Percentiles rank a stretch among this genome's conserved stretches.
Conservation (phyloP, 2,888 invertebrate genomes). For the Chromoteleia sp. region DNA sequence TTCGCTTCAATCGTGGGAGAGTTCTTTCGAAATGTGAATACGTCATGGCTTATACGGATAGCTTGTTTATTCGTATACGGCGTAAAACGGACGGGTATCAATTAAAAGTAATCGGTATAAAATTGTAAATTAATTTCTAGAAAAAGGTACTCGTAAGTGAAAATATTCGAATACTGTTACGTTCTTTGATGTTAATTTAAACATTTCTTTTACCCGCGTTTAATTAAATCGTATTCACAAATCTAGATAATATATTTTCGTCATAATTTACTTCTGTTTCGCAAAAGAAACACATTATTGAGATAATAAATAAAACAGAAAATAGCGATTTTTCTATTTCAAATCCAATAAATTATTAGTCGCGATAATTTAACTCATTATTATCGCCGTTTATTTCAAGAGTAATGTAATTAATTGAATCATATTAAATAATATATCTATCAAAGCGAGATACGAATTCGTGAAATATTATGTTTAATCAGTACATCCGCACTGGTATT, state of each 20-base stretch:
- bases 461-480: slow-evolving; percentile 48
- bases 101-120: slow-evolving; percentile 41
- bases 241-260: not conserved
- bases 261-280: slow-evolving; percentile 9
- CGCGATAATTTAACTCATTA: slow-evolving; percentile 30
- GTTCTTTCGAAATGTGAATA: slow-evolving; percentile 33
- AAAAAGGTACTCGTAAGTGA: not conserved
- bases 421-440: slow-evolving; percentile 51
- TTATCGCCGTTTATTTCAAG: slow-evolving; percentile 12
- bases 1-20: slow-evolving; percentile 43
- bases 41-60: slow-evolving; percentile 9
- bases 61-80: slow-evolving; percentile 6
- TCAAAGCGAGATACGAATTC: not conserved
- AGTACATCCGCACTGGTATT: slow-evolving; percentile 19
- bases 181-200: not conserved
- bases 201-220: not conserved
- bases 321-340: not conserved
- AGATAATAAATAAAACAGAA: not conserved
- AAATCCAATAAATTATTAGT: slow-evolving; percentile 24
- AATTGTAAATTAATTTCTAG: slow-evolving; percentile 26
- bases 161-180: slow-evolving; percentile 1
- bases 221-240: slow-evolving; percentile 7
- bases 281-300: not conserved
- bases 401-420: slow-evolving; percentile 39
- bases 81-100: slow-evolving; percentile 13